Conservation (phyloP, 2,797 vertebrate genomes). For the Smutsia temminckii region DNA sequence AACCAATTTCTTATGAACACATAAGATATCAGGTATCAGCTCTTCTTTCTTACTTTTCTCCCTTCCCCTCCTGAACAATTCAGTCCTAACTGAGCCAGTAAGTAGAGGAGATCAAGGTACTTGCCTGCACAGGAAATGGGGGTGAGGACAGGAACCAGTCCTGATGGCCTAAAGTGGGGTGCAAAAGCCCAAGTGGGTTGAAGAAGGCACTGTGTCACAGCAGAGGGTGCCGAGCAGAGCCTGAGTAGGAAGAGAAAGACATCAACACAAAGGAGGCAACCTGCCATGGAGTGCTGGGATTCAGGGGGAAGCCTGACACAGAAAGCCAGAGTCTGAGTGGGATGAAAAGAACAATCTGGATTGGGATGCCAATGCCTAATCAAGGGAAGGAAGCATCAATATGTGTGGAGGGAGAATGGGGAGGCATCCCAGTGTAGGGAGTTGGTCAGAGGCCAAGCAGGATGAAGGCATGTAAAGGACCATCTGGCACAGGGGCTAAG, state of each 20-base stretch:
- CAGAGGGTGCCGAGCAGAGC: background rate
- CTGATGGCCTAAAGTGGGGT: accelerated
- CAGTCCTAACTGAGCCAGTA: background rate
- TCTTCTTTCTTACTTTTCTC: background rate
- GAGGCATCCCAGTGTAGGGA: background rate
- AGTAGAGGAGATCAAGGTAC: background rate
- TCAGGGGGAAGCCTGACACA: background rate
- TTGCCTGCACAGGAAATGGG: too few species aligned
- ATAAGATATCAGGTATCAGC: background rate
- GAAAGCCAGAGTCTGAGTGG: background rate
- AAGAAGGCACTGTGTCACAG: background rate
- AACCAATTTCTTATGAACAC: background rate
- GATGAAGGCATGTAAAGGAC: background rate
- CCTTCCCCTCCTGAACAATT: background rate
- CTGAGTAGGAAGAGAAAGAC: background rate
- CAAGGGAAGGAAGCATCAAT: background rate
- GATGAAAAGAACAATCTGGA: background rate
- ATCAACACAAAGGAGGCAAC: background rate
- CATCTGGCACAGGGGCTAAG: background rate
- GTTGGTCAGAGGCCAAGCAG: background rate
- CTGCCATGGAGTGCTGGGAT: background rate
- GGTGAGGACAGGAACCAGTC: background rate
- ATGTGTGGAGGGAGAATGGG: background rate
- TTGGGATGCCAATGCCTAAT: background rate
- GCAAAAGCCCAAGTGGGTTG: background rate